phyloP scores from a whole-genome alignment of 2,113 vertebrate genomes.

The Lamprotornis superbus region DNA sequence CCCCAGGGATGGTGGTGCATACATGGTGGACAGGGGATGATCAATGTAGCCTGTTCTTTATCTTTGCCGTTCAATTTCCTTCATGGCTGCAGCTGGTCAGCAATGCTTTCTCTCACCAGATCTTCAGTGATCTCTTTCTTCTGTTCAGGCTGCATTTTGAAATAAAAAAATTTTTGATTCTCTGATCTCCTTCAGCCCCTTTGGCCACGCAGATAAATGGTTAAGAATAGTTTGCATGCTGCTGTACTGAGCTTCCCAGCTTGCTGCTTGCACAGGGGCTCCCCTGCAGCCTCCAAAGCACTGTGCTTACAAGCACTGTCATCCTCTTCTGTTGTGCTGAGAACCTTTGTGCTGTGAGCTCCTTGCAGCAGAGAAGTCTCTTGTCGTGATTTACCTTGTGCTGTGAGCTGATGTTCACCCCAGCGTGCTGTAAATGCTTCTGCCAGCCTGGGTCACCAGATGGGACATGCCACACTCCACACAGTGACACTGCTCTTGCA shows the following conservation, averaged over 20 bases:
- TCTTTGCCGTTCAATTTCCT: background rate
- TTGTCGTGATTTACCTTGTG: background rate
- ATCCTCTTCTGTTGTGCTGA: background rate
- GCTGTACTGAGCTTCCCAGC: background rate
- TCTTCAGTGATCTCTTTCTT: background rate
- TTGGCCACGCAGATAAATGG: rapidly evolving
- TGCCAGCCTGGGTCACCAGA: background rate
- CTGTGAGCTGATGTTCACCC: background rate
- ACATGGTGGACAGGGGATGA: rapidly evolving
- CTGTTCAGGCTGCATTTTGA: background rate
- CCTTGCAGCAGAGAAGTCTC: background rate
- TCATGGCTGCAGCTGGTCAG: background rate
- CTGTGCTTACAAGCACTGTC: background rate
- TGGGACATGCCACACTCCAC: background rate
- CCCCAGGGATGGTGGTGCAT: background rate
- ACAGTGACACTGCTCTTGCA: background rate
- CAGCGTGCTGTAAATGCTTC: rapidly evolving
- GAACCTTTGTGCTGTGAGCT: background rate
- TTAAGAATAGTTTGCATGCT: background rate
- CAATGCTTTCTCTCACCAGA: background rate
- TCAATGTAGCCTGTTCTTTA: background rate
- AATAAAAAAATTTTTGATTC: background rate
- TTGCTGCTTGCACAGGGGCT: background rate
- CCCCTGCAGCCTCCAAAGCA: background rate
- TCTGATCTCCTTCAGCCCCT: background rate